Conservation (phyloP, 2,113 vertebrate genomes). For the Mus spicilegus region DNA sequence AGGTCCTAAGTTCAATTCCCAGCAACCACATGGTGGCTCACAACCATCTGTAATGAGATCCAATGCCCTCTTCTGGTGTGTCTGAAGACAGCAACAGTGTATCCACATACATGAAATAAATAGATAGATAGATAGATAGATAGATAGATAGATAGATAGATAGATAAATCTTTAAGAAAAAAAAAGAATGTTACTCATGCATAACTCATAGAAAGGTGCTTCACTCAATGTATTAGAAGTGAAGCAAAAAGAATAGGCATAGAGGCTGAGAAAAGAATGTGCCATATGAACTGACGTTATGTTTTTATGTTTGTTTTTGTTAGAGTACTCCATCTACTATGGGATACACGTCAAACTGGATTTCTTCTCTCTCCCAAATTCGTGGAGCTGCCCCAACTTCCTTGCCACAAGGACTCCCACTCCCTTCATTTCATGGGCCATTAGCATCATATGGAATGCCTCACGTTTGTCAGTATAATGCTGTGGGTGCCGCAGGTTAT, state of each 20-base stretch:
- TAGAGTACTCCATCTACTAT: constrained; percentile 83
- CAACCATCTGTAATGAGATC: too few species aligned
- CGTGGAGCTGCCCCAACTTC: constrained; percentile 82
- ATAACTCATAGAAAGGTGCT: constrained; percentile 40
- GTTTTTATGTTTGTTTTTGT: constrained; percentile 70
- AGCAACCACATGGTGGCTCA: too few species aligned
- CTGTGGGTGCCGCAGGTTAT: constrained; percentile 77
- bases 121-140: too few species aligned
- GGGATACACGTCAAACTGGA: constrained; percentile 86
- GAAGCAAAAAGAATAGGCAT: constrained; percentile 48
- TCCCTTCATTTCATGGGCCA: constrained; percentile 86
- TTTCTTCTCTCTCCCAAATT: constrained; percentile 83
- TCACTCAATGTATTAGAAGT: background rate
- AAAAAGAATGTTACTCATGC: constrained; percentile 16
- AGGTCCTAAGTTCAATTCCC: too few species aligned
- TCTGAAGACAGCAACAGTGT: too few species aligned
- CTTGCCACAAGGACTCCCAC: constrained; percentile 83
- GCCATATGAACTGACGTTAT: constrained; percentile 75
- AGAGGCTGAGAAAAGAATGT: constrained; percentile 50
- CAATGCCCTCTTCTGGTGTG: too few species aligned
- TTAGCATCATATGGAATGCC: constrained; percentile 81
- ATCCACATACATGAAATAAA: too few species aligned
- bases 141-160: too few species aligned
- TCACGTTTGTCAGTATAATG: constrained; percentile 83
- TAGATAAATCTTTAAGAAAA: too few species aligned